A percentile compares a stretch with the other conserved stretches of the same genome.
These are phyloP conservation scores for Mesitornis unicolor DNA, from an alignment of 2,113 vertebrate species.

Conservation along the genomic window DNA sequence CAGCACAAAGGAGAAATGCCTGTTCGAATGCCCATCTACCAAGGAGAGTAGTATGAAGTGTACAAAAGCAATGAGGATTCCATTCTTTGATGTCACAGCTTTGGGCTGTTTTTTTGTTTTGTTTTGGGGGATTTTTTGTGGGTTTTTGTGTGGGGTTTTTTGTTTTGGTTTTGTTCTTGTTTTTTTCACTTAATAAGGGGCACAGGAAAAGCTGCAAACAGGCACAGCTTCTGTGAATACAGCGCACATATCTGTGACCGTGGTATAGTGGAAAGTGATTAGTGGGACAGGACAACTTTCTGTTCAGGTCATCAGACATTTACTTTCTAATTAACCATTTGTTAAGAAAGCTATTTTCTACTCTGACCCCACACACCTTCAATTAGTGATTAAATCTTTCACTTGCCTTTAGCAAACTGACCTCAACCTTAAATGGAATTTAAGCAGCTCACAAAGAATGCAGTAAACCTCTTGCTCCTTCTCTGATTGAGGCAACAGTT, in stretches of 20 bases:
- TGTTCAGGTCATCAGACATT: not conserved
- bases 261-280: not conserved
- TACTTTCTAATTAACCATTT: not conserved
- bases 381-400: not conserved
- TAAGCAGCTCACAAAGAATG: conserved; percentile 22
- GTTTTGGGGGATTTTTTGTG: too few species aligned
- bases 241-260: not conserved
- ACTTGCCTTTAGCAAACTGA: not conserved
- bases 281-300: not conserved
- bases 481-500: not conserved
- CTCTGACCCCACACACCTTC: not conserved
- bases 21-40: not conserved
- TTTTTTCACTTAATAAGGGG: not conserved
- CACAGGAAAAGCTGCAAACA: not conserved
- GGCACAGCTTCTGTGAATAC: not conserved
- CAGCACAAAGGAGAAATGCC: not conserved
- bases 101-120: not conserved
- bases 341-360: not conserved
- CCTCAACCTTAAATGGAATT: conserved; percentile 3
- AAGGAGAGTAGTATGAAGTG: not conserved
- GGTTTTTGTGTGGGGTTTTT: too few species aligned
- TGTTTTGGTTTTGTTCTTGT: not conserved
- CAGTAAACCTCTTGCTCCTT: not conserved
- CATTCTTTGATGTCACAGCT: not conserved
- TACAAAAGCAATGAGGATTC: not conserved